phyloP scores from a whole-genome alignment of 2,113 vertebrate species.

The Helogale parvula region DNA sequence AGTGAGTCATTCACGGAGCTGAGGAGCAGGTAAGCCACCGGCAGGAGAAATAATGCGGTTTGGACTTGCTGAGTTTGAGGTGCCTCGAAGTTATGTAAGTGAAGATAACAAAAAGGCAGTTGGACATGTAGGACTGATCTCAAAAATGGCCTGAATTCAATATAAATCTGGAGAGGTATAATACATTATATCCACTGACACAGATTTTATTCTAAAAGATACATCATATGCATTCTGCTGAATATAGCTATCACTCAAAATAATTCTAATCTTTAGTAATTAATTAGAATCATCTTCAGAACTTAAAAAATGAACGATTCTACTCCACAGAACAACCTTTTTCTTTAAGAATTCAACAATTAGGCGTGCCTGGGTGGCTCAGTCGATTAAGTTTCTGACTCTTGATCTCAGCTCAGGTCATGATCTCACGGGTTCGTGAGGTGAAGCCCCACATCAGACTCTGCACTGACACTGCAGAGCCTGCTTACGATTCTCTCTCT shows the following conservation, averaged over 20 bases:
- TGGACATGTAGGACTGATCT: not conserved
- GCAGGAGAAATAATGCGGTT: not conserved
- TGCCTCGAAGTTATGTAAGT: not conserved
- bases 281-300: not conserved
- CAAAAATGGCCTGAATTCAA: not conserved
- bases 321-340: not conserved
- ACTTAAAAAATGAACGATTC: not conserved
- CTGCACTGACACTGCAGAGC: too few species aligned
- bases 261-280: not conserved
- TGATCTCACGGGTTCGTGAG: too few species aligned
- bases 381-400: too few species aligned
- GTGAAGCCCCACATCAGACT: too few species aligned
- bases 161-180: not conserved
- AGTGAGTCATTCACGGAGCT: not conserved
- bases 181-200: not conserved
- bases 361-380: too few species aligned
- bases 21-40: not conserved
- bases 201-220: constrained; percentile 18
- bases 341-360: not conserved
- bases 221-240: not conserved
- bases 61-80: not conserved
- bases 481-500: too few species aligned
- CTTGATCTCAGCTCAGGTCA: too few species aligned
- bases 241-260: not conserved
- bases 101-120: not conserved